A percentile compares a stretch with the other conserved stretches of the same genome.
Evolutionary conservation across 1,140 invertebrate species (phyloP).

Genomic region (Diachasmimorpha longicaudata): DNA sequence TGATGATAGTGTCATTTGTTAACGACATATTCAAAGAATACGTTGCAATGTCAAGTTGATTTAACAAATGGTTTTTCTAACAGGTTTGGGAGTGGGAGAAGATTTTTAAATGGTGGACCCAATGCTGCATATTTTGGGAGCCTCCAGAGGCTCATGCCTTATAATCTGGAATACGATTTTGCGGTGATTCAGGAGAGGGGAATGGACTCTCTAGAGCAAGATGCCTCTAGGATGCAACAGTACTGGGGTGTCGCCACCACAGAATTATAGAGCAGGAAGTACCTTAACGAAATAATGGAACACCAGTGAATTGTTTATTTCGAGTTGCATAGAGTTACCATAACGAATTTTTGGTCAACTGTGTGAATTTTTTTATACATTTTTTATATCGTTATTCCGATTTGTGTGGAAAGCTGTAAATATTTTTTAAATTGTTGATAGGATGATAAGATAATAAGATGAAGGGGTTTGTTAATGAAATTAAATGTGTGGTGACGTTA

Average conservation of each 20-base stretch:
- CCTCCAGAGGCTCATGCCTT: slow-evolving; percentile 81
- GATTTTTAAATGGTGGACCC: slow-evolving; percentile 71
- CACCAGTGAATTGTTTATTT: background rate
- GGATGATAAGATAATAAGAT: too few species aligned
- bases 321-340: background rate
- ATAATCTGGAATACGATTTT: slow-evolving; percentile 84
- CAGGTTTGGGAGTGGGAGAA: slow-evolving; percentile 59
- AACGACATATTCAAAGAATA: background rate
- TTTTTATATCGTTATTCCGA: background rate
- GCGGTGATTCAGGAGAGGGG: slow-evolving; percentile 78
- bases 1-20: too few species aligned
- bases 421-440: background rate
- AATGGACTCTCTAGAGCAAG: slow-evolving; percentile 77
- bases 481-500: too few species aligned
- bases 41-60: too few species aligned
- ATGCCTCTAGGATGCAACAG: slow-evolving; percentile 78
- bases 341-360: background rate
- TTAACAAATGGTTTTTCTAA: background rate
- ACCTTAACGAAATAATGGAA: too few species aligned
- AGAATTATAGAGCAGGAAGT: slow-evolving; percentile 66
- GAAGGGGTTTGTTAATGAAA: too few species aligned
- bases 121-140: slow-evolving; percentile 87
- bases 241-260: slow-evolving; percentile 88
- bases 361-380: background rate
- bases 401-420: background rate